Conservation (phyloP, 2,113 vertebrate species). For the Atractosteus spatula region DNA sequence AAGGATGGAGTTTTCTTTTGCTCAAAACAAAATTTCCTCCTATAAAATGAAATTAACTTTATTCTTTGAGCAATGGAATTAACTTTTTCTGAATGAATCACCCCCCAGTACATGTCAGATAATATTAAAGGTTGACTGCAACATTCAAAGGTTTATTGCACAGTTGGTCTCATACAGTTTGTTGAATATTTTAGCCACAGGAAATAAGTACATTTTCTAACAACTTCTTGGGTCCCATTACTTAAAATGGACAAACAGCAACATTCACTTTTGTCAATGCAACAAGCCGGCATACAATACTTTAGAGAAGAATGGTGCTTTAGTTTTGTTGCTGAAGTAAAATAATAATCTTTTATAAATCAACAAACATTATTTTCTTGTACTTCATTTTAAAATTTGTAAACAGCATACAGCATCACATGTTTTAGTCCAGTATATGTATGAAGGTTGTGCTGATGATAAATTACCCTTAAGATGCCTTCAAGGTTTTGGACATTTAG, state of each 20-base stretch:
- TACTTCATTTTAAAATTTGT: constrained; percentile 7
- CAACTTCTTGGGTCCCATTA: constrained; percentile 16
- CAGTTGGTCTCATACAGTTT: constrained; percentile 58
- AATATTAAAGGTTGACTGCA: constrained; percentile 58
- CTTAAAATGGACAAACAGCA: constrained; percentile 28
- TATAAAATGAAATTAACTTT: too few species aligned
- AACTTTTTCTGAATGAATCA: neutral
- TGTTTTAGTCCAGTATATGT: constrained; percentile 13
- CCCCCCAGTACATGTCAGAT: neutral
- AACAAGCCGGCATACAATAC: constrained; percentile 46
- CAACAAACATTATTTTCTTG: constrained; percentile 14
- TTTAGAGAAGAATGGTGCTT: constrained; percentile 31
- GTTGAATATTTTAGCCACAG: constrained; percentile 36
- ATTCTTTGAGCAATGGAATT: too few species aligned
- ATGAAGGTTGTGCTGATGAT: constrained; percentile 52
- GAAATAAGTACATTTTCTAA: constrained; percentile 22
- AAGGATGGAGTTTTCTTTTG: neutral
- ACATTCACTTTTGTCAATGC: constrained; percentile 43
- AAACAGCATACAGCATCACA: constrained; percentile 30
- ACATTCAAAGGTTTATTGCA: constrained; percentile 72
- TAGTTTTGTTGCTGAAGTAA: constrained; percentile 23
- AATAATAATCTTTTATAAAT: constrained; percentile 29
- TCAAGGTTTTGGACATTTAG: constrained; percentile 65
- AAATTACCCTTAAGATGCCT: constrained; percentile 46
- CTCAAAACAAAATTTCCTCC: neutral